Evolutionary conservation across 2,888 invertebrate genomes (phyloP), one percentile per base, ranked within the genome.

Genomic region (Gastracanthus pulcherrimus): DNA sequence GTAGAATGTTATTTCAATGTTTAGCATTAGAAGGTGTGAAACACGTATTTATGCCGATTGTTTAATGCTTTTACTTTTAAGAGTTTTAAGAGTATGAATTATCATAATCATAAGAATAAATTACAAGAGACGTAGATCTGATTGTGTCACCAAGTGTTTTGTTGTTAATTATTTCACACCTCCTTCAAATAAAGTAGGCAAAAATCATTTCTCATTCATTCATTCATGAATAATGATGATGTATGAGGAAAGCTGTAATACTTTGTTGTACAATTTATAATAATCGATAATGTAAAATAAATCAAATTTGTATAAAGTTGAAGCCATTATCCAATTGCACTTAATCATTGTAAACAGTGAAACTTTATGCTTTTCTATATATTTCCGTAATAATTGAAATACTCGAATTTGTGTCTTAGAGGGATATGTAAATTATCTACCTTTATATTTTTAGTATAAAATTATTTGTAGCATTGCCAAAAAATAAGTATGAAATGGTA

Each of bases 381-480:
- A 55, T 26, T 2, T 55, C 23, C 1, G 16, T 41, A 19, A 19
- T 7, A 26, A 51, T 51, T 4, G 9, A 7, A 55, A 55, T 23
- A 19, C 26, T 55, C 9, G 26, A 26, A 4, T 62, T 62, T 13
- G 31, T 19, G n/a, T 11, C 29, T 26, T 60, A 23, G 23, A 60
- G 23, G 26, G 9, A 29, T 2, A 41, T 51, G 11, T 51, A 51
- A 51, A 23, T 51, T 51, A 26, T 64, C 16, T 3, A n/a, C 23
- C 29, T 51, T 51, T n/a, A 64, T 55, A 64, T 69, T 66, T 76
- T 80, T 80, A 80, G 80, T 70, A 29, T 36, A 26, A 74, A 48
- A 48, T 69, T n/a, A 48, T 60, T 41, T 51, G 9, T 36, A 45
- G 45, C 19, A 16, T 36, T 70, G 36, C 34, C 23, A 72, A 16